These are phyloP conservation scores for Dicerorhinus sumatrensis DNA, from an alignment of 2,113 vertebrate species.

Conservation along the genomic window DNA sequence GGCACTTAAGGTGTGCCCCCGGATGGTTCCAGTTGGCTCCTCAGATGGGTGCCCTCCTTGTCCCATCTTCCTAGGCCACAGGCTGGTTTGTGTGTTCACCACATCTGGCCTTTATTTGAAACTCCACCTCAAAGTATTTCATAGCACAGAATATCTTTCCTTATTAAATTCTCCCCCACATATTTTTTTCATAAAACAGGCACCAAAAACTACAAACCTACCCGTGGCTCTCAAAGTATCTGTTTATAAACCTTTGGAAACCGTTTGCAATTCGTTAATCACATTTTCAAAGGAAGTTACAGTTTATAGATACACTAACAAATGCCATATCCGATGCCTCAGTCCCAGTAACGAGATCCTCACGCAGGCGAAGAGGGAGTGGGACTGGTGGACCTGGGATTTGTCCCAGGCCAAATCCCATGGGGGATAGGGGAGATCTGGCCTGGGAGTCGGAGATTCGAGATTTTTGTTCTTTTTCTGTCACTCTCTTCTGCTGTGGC, in stretches of 20 bases:
- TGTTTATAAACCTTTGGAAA: slow-evolving; percentile 82
- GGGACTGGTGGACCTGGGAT: neutral
- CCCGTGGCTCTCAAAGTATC: slow-evolving; percentile 76
- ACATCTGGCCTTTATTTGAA: slow-evolving; percentile 83
- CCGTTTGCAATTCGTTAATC: slow-evolving; percentile 80
- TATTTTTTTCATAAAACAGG: slow-evolving; percentile 80
- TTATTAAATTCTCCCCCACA: slow-evolving; percentile 82
- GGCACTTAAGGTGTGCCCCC: neutral
- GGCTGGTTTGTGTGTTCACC: slow-evolving; percentile 49
- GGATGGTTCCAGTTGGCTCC: neutral
- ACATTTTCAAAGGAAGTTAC: slow-evolving; percentile 84
- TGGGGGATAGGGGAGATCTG: neutral
- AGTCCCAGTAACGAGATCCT: slow-evolving; percentile 61
- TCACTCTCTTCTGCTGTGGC: neutral
- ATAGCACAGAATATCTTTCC: slow-evolving; percentile 80
- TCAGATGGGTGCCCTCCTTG: neutral
- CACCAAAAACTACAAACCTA: slow-evolving; percentile 81
- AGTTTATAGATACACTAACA: slow-evolving; percentile 82
- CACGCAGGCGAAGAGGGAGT: neutral
- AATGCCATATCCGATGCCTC: slow-evolving; percentile 70
- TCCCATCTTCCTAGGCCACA: slow-evolving; percentile 9
- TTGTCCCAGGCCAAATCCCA: neutral
- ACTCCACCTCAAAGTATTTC: slow-evolving; percentile 78
- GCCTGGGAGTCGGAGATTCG: neutral
- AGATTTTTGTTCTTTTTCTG: neutral